phyloP scores from a whole-genome alignment of 2,113 vertebrate genomes.

The Chionis minor region DNA sequence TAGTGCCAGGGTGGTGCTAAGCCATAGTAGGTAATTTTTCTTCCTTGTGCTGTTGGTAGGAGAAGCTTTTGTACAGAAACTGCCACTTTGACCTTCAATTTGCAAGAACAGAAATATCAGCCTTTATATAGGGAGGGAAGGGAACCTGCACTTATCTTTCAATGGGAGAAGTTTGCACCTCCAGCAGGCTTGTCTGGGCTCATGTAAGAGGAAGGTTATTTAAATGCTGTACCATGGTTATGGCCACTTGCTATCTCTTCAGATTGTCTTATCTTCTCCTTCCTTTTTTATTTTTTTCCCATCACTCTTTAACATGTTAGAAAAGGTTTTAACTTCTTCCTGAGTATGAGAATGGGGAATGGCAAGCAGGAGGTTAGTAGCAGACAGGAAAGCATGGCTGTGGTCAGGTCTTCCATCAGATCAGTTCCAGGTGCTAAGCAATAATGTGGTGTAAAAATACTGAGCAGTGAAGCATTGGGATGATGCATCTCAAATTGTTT shows the following conservation, averaged over 20 bases:
- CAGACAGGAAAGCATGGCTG: not conserved
- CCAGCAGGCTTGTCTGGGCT: not conserved
- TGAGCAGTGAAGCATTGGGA: not conserved
- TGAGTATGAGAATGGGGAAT: not conserved
- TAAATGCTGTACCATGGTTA: not conserved
- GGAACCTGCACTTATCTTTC: not conserved
- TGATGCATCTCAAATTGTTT: slow-evolving; percentile 16
- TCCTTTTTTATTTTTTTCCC: not conserved
- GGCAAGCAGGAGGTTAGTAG: not conserved
- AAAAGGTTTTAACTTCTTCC: not conserved
- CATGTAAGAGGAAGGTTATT: not conserved
- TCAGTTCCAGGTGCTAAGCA: not conserved
- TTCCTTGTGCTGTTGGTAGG: not conserved
- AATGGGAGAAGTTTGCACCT: not conserved
- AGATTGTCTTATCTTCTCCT: not conserved
- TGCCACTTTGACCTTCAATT: not conserved
- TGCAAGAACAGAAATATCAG: not conserved
- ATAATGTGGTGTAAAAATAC: not conserved
- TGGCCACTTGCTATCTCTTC: not conserved
- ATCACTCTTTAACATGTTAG: not conserved
- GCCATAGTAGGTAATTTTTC: not conserved
- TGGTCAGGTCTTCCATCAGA: not conserved
- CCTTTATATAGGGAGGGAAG: not conserved
- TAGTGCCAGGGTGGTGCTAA: not conserved
- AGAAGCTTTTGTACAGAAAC: not conserved